A percentile compares a stretch with the other conserved stretches of the same genome.
Evolutionary conservation across 1,140 invertebrate genomes (phyloP).

Genomic region (Drosophila bocki): DNA sequence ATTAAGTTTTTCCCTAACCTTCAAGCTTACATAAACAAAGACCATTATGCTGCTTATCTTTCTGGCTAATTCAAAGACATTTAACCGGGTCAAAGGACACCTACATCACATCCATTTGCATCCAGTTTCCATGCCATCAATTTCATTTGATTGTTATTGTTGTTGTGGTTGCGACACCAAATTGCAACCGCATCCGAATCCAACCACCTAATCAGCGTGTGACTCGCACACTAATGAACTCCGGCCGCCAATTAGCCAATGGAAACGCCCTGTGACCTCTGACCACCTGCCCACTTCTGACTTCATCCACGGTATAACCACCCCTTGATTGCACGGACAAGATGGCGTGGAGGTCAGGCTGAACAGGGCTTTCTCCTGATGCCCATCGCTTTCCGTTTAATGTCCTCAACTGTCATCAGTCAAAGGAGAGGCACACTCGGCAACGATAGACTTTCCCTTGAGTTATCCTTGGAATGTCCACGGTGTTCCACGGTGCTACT

Average conservation of each 20-base stretch:
- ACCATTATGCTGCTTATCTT: neutral
- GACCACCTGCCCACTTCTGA: neutral
- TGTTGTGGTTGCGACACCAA: conserved; percentile 54
- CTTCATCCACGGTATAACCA: neutral
- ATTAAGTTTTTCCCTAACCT: neutral
- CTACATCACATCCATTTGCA: conserved; percentile 15
- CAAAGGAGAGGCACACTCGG: neutral
- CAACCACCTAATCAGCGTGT: conserved; percentile 53
- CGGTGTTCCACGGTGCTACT: neutral
- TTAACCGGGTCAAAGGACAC: conserved; percentile 17
- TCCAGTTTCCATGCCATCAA: conserved; percentile 27
- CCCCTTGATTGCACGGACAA: conserved; percentile 14
- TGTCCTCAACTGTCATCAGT: conserved; percentile 27
- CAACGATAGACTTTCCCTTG: neutral
- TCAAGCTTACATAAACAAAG: neutral
- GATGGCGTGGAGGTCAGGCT: conserved; percentile 8
- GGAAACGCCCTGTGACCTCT: conserved; percentile 7
- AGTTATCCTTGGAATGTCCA: conserved; percentile 6
- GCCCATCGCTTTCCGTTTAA: conserved; percentile 7
- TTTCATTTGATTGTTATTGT: conserved; percentile 41
- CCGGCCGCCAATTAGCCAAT: conserved; percentile 54
- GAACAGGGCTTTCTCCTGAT: neutral
- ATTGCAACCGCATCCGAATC: conserved; percentile 54
- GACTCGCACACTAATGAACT: conserved; percentile 61
- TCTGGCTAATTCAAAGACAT: conserved; percentile 13